phyloP scores from a whole-genome alignment of 2,113 vertebrate species.

The Mellivora capensis region DNA sequence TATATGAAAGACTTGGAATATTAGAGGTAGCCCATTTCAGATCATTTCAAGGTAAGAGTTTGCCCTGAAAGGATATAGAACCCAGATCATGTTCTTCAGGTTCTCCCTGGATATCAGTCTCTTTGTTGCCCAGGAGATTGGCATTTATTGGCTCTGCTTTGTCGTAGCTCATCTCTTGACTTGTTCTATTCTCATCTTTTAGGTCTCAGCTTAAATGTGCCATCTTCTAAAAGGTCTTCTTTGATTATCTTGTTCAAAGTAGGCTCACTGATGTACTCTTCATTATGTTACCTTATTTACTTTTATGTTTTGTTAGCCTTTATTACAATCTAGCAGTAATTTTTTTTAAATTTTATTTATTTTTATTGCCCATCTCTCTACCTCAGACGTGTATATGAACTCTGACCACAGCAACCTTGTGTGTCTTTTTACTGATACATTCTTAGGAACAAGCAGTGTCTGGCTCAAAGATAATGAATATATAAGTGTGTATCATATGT shows the following conservation, averaged over 20 bases:
- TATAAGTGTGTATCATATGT: background rate
- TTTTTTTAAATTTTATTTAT: background rate
- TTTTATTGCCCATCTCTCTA: background rate
- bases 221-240: background rate
- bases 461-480: background rate
- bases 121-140: background rate
- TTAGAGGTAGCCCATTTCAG: background rate
- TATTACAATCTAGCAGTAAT: background rate
- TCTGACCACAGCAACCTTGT: background rate
- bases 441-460: background rate
- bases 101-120: background rate
- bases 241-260: background rate
- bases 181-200: background rate
- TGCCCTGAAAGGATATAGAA: background rate
- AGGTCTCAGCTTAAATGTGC: background rate
- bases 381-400: background rate
- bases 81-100: background rate
- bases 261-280: background rate
- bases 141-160: background rate
- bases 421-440: background rate
- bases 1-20: background rate
- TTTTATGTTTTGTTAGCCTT: background rate
- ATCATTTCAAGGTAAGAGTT: background rate
- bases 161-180: background rate
- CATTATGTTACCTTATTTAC: background rate